Conservation (phyloP, 2,113 vertebrate species). For the Gambusia holbrooki region DNA sequence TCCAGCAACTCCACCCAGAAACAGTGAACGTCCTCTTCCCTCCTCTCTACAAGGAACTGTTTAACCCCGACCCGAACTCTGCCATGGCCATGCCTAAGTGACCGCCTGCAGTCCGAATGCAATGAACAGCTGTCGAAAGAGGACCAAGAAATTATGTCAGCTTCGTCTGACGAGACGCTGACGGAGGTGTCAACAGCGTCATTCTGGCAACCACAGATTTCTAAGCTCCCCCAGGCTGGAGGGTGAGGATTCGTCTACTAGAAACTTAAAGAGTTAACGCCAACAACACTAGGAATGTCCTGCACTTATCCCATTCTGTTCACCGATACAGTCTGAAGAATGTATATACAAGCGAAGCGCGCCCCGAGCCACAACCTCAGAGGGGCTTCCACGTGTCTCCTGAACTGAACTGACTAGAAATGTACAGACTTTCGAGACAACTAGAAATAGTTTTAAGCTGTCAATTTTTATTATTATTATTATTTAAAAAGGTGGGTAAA, state of each 20-base stretch:
- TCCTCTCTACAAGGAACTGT: conserved; percentile 98
- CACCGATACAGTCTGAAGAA: conserved; percentile 99
- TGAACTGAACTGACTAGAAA: conserved; percentile 82
- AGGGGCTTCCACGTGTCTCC: conserved; percentile 81
- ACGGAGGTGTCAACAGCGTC: conserved; percentile 25
- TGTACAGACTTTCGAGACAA: conserved; percentile 83
- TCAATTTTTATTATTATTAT: conserved; percentile 62
- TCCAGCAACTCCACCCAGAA: conserved; percentile 98
- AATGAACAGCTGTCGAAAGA: conserved; percentile 29
- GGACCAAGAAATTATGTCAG: conserved; percentile 41
- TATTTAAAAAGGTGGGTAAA: conserved; percentile 71
- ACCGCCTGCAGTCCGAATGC: conserved; percentile 74
- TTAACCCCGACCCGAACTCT: conserved; percentile 94
- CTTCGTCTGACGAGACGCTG: conserved; percentile 23
- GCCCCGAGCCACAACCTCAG: conserved; percentile 79
- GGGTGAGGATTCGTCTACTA: conserved; percentile 55
- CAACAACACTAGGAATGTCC: conserved; percentile 97
- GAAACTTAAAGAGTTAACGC: conserved; percentile 81
- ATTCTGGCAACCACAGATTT: conserved; percentile 50
- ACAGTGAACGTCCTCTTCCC: conserved; percentile 98
- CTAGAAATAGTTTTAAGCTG: conserved; percentile 77
- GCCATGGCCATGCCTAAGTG: conserved; percentile 92
- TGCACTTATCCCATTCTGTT: conserved; percentile 96
- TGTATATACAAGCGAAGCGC: conserved; percentile 90
- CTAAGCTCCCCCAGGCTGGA: conserved; percentile 36